Conservation (phyloP, 2,797 vertebrate species). For the Crypturellus tataupa region DNA sequence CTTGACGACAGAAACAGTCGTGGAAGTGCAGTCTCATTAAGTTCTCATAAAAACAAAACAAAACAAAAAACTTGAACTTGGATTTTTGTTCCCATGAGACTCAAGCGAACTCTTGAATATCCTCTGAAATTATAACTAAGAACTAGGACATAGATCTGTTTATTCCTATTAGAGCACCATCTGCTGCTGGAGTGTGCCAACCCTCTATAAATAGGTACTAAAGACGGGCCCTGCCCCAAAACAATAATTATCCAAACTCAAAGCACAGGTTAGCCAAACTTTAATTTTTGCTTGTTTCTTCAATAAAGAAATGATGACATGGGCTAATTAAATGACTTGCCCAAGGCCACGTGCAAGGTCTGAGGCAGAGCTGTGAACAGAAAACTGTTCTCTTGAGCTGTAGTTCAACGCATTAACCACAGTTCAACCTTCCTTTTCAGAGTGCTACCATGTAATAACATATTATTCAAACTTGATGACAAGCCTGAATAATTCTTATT, state of each 20-base stretch:
- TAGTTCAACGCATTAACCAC: neutral
- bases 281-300: neutral
- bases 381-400: neutral
- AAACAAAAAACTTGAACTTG: neutral
- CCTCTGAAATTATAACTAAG: neutral
- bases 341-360: neutral
- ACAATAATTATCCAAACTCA: neutral
- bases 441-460: neutral
- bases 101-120: slow-evolving; percentile 58
- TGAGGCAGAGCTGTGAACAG: neutral
- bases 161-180: neutral
- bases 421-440: slow-evolving; percentile 6
- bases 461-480: neutral
- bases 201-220: neutral
- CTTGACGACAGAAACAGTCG: neutral
- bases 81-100: neutral
- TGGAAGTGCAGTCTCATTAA: neutral
- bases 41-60: neutral
- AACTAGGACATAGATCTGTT: neutral
- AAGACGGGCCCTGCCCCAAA: neutral
- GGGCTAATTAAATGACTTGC: neutral
- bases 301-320: neutral
- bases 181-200: neutral
- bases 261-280: neutral
- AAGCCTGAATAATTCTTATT: slow-evolving; percentile 4